Conservation (phyloP, 2,888 invertebrate genomes). For the Tipula lateralis region DNA sequence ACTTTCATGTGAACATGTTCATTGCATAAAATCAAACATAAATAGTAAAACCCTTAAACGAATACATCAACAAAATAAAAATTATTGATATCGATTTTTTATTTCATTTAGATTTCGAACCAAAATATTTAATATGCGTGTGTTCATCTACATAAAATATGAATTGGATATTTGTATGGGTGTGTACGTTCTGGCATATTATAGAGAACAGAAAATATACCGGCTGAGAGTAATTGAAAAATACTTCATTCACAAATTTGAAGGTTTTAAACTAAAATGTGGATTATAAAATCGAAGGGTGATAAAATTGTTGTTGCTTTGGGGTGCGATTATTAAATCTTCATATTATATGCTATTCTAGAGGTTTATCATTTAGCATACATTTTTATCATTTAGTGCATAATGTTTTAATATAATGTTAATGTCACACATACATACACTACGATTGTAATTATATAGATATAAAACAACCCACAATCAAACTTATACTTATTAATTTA, state of each 20-base stretch:
- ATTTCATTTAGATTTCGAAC: background rate
- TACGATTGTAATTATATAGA: too few species aligned
- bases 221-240: background rate
- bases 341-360: background rate
- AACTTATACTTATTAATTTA: background rate
- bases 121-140: background rate
- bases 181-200: background rate
- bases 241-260: background rate
- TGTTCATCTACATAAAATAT: background rate
- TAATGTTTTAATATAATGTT: too few species aligned
- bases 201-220: background rate
- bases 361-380: background rate
- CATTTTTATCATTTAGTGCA: too few species aligned
- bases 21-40: constrained; percentile 11
- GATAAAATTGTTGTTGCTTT: background rate
- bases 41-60: background rate
- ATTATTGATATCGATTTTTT: background rate
- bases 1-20: background rate
- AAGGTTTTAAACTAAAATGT: background rate
- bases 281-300: background rate
- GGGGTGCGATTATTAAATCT: background rate
- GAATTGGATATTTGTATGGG: background rate
- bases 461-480: too few species aligned
- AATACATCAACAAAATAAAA: background rate
- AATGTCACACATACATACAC: background rate